Base-by-base conservation (phyloP, 53 echinoderm and acorn worm species). In the Arbacia lixula region DNA sequence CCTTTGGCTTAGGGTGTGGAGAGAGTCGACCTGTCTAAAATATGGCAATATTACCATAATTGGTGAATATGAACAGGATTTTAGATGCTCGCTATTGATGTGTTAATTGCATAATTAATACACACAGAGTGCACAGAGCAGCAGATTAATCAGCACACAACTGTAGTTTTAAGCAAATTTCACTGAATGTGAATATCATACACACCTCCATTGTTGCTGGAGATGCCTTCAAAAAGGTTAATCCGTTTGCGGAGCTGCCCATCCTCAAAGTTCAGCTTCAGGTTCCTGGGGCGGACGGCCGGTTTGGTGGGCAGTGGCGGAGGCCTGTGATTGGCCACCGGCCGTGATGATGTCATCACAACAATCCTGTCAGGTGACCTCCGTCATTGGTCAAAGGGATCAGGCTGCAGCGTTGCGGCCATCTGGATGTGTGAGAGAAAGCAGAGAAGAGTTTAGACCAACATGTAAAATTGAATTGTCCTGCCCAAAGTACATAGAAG, bases 161-260 rank as follows among this genome's bases (percentile, higher is more conserved):
- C n/a, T n/a, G n/a, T n/a, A n/a, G n/a, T n/a, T n/a, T n/a, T n/a
- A 46, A 14, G 22, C 11, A 57, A 57, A 57, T 20, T 57, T 10
- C 12, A 5, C 12, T 6, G 46, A 46, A 46, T 9, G 8, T 6
- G 46, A 46, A 46, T 46, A 46, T 14, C 46, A 46, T 9, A 46
- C n/a, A n/a, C 46, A 46, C 6, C 8, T 9, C 14, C 14, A 46
- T 14, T 14, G 31, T 73, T 46, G 33, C 25, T 37, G 17, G 78
- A 58, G 19, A 85, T 36, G 3, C 43, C 89, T 31, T 89, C 89
- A 60, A 89, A 89, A 32, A 85, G 77, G 49, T 89, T 68, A 69
- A 89, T 89, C 26, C 85, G 76, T 39, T 89, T 85, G n/a, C 68
- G 76, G 5, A 89, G 80, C 37, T 85, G 84, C 22, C 76, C 76